A percentile compares a stretch with the other conserved stretches of the same genome.
phyloP scores from a whole-genome alignment of 2,888 invertebrate species.

The Coelopa pilipes region DNA sequence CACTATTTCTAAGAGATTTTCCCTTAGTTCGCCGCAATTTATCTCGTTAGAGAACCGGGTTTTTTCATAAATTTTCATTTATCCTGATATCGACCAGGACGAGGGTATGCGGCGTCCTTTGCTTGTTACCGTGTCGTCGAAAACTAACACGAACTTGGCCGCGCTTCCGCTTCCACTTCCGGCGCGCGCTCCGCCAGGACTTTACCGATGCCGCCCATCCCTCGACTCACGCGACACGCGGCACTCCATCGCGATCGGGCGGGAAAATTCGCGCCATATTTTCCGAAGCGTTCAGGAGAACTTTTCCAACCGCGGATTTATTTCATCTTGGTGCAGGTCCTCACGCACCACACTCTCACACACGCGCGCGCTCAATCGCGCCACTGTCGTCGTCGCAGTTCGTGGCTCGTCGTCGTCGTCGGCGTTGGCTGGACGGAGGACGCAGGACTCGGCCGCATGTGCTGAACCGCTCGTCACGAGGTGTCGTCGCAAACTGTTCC shows the following conservation, averaged over 20 bases:
- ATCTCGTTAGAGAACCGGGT: too few species aligned
- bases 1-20: too few species aligned
- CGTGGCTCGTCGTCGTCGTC: conserved; percentile 11
- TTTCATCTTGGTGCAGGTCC: not conserved
- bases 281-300: not conserved
- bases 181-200: too few species aligned
- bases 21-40: too few species aligned
- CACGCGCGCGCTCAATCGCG: conserved; percentile 23
- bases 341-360: conserved; percentile 23
- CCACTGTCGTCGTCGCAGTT: too few species aligned
- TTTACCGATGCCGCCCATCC: too few species aligned
- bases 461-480: conserved; percentile 60
- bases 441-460: conserved; percentile 36
- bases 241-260: too few species aligned
- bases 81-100: too few species aligned
- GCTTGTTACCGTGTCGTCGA: conserved; percentile 21
- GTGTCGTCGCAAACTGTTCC: conserved; percentile 62
- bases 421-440: conserved; percentile 17
- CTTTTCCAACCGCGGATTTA: conserved; percentile 2
- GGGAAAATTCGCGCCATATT: not conserved
- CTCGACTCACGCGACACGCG: too few species aligned
- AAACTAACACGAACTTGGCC: not conserved
- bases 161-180: too few species aligned
- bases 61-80: too few species aligned
- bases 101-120: too few species aligned